Percentiles rank a stretch among this genome's conserved stretches.
Conservation (phyloP, 2,888 invertebrate genomes). For the Pyrgus malvae region DNA sequence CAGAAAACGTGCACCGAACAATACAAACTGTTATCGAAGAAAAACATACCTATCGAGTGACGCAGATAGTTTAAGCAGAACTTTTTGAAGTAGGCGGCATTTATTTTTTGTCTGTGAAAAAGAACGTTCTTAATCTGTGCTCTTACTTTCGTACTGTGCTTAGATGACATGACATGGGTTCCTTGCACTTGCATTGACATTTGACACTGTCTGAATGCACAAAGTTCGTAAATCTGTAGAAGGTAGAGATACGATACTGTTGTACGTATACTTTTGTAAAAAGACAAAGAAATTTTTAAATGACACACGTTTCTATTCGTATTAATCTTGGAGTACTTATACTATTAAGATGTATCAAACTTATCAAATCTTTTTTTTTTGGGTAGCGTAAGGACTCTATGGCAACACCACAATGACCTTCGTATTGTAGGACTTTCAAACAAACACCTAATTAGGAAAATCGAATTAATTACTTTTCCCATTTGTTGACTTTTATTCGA, state of each 20-base stretch:
- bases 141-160: neutral
- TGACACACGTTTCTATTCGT: neutral
- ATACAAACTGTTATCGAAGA: slow-evolving; percentile 84
- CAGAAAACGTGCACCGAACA: slow-evolving; percentile 88
- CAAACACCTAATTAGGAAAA: neutral
- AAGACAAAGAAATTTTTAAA: neutral
- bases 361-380: neutral
- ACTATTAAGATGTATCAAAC: neutral
- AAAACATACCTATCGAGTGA: slow-evolving; percentile 66
- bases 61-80: slow-evolving; percentile 49
- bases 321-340: neutral
- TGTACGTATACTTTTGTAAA: neutral
- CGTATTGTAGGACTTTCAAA: neutral
- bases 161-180: neutral
- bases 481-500: neutral
- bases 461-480: neutral
- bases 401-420: neutral
- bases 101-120: slow-evolving; percentile 8
- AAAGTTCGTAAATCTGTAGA: neutral
- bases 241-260: neutral
- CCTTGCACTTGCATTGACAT: neutral
- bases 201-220: neutral
- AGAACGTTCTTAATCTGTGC: neutral
- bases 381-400: neutral
- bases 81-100: slow-evolving; percentile 3